A percentile compares a stretch with the other conserved stretches of the same genome.
Evolutionary conservation across 2,797 vertebrate species (phyloP).

Genomic region (Graptemys geographica): DNA sequence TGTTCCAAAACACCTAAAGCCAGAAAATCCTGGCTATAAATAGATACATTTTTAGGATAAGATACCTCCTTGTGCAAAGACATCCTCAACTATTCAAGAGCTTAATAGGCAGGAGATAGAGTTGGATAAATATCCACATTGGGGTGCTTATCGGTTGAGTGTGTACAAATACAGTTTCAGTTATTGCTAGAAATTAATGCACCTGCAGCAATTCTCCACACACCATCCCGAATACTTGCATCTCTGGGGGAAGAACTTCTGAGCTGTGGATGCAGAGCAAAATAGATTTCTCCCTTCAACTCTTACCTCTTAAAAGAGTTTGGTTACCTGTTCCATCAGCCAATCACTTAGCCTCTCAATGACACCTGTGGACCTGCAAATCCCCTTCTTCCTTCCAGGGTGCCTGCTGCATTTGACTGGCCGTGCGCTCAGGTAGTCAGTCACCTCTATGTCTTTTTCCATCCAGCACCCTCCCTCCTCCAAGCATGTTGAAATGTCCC

Average conservation of each 20-base stretch:
- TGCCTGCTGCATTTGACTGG: not conserved
- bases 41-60: conserved; percentile 4
- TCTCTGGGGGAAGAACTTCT: not conserved
- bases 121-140: not conserved
- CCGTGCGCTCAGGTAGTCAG: not conserved
- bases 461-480: not conserved
- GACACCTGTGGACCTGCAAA: not conserved
- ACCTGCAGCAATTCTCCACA: not conserved
- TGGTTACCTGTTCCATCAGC: not conserved
- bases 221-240: not conserved
- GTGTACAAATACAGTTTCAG: not conserved
- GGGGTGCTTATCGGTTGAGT: not conserved
- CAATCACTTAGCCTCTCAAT: not conserved
- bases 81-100: not conserved
- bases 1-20: not conserved
- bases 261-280: not conserved
- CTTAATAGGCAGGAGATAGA: rapidly evolving
- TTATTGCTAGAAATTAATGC: not conserved
- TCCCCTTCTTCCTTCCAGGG: not conserved
- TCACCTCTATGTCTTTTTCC: not conserved
- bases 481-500: not conserved
- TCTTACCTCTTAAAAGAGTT: not conserved
- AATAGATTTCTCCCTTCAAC: not conserved
- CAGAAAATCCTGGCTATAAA: not conserved
- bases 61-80: not conserved